Evolutionary conservation across 1,140 invertebrate species (phyloP), one percentile per base, ranked within the genome.

Genomic region (Trachymyrmex septentrionalis): DNA sequence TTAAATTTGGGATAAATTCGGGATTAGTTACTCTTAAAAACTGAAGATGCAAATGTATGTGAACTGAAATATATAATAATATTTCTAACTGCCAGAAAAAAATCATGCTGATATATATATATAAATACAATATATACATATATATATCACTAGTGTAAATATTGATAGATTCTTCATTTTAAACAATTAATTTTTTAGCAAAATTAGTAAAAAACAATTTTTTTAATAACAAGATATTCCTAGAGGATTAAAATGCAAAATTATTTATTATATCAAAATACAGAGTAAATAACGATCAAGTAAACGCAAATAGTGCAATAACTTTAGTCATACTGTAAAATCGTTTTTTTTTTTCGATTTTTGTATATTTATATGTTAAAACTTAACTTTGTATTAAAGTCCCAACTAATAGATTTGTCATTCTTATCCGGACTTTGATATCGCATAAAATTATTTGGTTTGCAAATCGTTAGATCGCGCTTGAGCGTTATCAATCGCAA

Each of bases 401-500:
- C 4, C 12, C 16, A 73, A 24, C n/a, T 34, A 50, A 75, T 21
- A 50, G 7, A n/a, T 44, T 44, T 10, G 38, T 82, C 55, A 44
- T 30, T 72, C 27, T 38, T 59, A 14, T n/a, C 76, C n/a, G 44
- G 19, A 50, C 24, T 34, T 84, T 14, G 34, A 19, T 21, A 55
- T 73, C 57, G 72, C 57, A 10, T 38, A 44, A 50, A 75, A 61
- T 44, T 69, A n/a, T 81, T 71, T 44, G 21, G 30, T 10, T 38
- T 44, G 19, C 75, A 63, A 30, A 30, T 66, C 27, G n/a, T 19
- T 34, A 14, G 9, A 24, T 84, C 71, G 55, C 80, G 80, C 53
- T 72, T 67, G 21, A 80, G 10, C 63, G 67, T 38, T 61, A 75
- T 84, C 69, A 84, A 75, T 75, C 63, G 38, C 24, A 34, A 75